Percentiles rank a stretch among this genome's conserved stretches.
Evolutionary conservation across 1,140 invertebrate species (phyloP).

Genomic region (Zaprionus kolodkinae): DNA sequence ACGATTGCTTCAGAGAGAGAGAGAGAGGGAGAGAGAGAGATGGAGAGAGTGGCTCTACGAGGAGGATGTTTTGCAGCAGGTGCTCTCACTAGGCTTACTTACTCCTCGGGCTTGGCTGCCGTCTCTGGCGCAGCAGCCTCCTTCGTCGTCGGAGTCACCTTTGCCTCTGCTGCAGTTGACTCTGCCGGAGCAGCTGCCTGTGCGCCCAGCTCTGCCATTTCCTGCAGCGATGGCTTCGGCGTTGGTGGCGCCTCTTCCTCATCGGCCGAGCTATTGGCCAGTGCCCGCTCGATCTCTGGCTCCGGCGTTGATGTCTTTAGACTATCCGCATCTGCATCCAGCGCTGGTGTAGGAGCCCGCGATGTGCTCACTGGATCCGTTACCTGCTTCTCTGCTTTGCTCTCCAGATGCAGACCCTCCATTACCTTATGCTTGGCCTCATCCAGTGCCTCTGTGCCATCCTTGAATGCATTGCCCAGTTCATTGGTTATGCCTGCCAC

Average conservation of each 20-base stretch:
- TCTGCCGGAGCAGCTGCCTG: constrained; percentile 28
- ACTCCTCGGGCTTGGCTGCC: constrained; percentile 19
- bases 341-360: constrained; percentile 53
- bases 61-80: constrained; percentile 8
- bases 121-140: background rate
- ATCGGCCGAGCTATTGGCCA: constrained; percentile 60
- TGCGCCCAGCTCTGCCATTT: constrained; percentile 64
- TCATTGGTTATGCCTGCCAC: constrained; percentile 77
- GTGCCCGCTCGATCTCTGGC: constrained; percentile 78
- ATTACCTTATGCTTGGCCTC: constrained; percentile 73
- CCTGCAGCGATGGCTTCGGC: constrained; percentile 75
- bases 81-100: constrained; percentile 26
- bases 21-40: background rate
- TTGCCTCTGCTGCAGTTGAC: background rate
- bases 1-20: constrained; percentile 41
- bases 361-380: constrained; percentile 43
- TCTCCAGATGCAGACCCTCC: constrained; percentile 68
- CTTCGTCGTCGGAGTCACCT: background rate
- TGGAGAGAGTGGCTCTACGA: constrained; percentile 34
- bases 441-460: constrained; percentile 66
- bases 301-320: constrained; percentile 80
- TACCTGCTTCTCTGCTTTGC: background rate
- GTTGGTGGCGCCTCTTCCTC: constrained; percentile 73
- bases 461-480: constrained; percentile 73
- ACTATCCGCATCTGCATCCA: constrained; percentile 66